These are phyloP conservation scores for Hyperoplus lanceolatus DNA, from an alignment of 2,797 vertebrate genomes.

Conservation along the genomic window DNA sequence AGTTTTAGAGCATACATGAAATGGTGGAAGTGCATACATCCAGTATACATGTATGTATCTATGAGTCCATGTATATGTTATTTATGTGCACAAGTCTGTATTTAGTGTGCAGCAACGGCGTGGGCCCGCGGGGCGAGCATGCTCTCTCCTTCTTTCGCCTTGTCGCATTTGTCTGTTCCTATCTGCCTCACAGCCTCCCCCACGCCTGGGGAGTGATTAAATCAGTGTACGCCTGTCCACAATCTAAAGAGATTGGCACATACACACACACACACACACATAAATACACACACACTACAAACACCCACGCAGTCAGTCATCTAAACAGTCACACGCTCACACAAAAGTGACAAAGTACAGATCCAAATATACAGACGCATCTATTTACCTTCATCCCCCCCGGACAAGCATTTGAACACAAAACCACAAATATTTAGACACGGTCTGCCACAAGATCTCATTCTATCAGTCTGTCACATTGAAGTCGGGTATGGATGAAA, in stretches of 20 bases:
- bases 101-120: slow-evolving; percentile 69
- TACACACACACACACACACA: slow-evolving; percentile 60
- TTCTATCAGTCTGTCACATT: slow-evolving; percentile 48
- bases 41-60: slow-evolving; percentile 17
- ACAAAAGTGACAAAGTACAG: slow-evolving; percentile 44
- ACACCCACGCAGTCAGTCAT: slow-evolving; percentile 50
- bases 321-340: slow-evolving; percentile 54
- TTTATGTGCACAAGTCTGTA: slow-evolving; percentile 62
- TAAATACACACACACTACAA: slow-evolving; percentile 43
- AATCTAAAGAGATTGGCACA: slow-evolving; percentile 78
- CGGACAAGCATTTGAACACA: slow-evolving; percentile 64
- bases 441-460: slow-evolving; percentile 50
- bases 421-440: slow-evolving; percentile 69
- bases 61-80: slow-evolving; percentile 44
- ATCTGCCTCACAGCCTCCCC: slow-evolving; percentile 84
- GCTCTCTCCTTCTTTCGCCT: slow-evolving; percentile 81
- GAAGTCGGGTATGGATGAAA: slow-evolving; percentile 15
- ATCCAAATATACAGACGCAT: slow-evolving; percentile 51
- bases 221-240: slow-evolving; percentile 84
- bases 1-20: not conserved
- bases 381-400: slow-evolving; percentile 64
- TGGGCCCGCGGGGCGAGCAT: slow-evolving; percentile 63
- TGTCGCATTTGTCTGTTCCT: slow-evolving; percentile 86
- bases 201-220: slow-evolving; percentile 85
- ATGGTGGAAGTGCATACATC: slow-evolving; percentile 14